phyloP scores from a whole-genome alignment of 2,113 vertebrate genomes.

The Boulengeromyrus knoepffleri region DNA sequence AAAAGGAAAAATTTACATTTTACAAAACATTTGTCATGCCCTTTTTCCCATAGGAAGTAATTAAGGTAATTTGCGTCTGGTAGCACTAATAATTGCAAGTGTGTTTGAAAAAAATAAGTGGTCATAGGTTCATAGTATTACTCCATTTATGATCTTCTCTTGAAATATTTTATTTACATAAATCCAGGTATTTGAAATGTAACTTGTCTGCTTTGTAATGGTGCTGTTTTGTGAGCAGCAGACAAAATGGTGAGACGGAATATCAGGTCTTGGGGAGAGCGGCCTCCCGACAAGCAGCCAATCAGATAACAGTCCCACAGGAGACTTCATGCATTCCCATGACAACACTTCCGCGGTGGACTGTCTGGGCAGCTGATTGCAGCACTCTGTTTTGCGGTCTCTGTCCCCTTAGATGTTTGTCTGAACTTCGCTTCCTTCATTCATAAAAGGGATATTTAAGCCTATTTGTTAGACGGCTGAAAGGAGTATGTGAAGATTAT shows the following conservation, averaged over 20 bases:
- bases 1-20: neutral
- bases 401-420: conserved; percentile 52
- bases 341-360: conserved; percentile 57
- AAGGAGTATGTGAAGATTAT: conserved; percentile 50
- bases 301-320: conserved; percentile 55
- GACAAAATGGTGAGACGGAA: neutral
- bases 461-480: conserved; percentile 48
- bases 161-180: neutral
- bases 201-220: neutral
- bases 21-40: neutral
- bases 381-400: conserved; percentile 44
- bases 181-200: neutral
- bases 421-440: conserved; percentile 39
- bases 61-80: neutral
- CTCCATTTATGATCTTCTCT: neutral
- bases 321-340: conserved; percentile 54
- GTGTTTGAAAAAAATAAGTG: neutral
- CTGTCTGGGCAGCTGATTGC: conserved; percentile 56
- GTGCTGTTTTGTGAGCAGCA: neutral
- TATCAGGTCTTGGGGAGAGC: neutral
- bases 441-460: conserved; percentile 35
- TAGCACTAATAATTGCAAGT: neutral
- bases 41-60: conserved; percentile 3
- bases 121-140: neutral
- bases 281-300: conserved; percentile 12